Conservation (phyloP, 37 sponge, comb jelly and placozoan species). For the Cliona cf. orientalis region DNA sequence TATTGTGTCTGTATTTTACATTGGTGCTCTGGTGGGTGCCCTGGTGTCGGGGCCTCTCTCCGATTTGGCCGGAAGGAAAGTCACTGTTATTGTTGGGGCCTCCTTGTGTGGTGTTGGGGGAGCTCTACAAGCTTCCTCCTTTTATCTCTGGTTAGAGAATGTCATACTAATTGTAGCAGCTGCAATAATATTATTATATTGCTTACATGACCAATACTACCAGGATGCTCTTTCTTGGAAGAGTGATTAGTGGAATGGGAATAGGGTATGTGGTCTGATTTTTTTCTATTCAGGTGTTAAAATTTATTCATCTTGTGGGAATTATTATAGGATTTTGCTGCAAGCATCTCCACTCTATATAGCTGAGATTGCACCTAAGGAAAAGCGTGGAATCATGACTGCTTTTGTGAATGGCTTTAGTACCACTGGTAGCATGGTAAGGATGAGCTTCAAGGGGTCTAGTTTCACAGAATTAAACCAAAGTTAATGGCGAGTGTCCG, state of each 20-base stretch:
- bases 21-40: constrained; percentile 60
- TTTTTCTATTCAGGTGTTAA: too few relatives aligned
- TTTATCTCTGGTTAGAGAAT: constrained; percentile 60
- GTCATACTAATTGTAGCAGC: too few relatives aligned
- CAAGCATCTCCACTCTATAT: constrained; percentile 78
- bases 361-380: constrained; percentile 73
- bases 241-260: constrained; percentile 72
- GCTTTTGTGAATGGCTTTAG: constrained; percentile 70
- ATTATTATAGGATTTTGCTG: constrained; percentile 46
- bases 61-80: constrained; percentile 66
- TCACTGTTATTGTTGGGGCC: constrained; percentile 62
- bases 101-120: constrained; percentile 65
- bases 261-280: constrained; percentile 65
- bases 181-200: too few relatives aligned
- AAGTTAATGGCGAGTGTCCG: too few relatives aligned
- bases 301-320: too few relatives aligned
- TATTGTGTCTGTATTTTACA: constrained; percentile 46
- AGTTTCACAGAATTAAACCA: too few relatives aligned
- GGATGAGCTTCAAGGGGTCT: too few relatives aligned
- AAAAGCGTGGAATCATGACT: constrained; percentile 57
- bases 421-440: constrained; percentile 79
- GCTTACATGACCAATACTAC: too few relatives aligned
- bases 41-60: constrained; percentile 66
- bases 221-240: constrained; percentile 74
- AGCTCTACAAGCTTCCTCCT: constrained; percentile 45